Conservation (phyloP, 2,888 invertebrate genomes). For the Pollenia amentaria region DNA sequence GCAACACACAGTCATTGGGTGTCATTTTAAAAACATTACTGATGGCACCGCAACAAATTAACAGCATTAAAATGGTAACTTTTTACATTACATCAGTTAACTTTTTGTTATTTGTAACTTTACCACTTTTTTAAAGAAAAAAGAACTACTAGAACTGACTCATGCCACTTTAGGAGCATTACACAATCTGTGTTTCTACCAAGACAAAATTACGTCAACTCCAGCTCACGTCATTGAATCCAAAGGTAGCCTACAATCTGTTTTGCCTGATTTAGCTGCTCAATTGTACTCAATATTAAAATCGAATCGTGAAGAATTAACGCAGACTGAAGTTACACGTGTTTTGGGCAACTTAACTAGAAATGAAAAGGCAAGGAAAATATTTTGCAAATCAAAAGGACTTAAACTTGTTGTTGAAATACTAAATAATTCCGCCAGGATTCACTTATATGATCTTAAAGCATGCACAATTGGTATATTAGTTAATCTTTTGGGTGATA, state of each 20-base stretch:
- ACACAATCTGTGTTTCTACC: constrained; percentile 93
- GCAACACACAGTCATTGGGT: constrained; percentile 83
- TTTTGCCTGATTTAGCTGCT: constrained; percentile 80
- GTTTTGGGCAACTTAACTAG: constrained; percentile 94
- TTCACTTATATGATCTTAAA: constrained; percentile 87
- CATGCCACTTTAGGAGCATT: constrained; percentile 92
- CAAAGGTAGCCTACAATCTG: constrained; percentile 80
- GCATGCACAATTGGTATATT: constrained; percentile 92
- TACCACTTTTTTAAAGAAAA: constrained; percentile 77
- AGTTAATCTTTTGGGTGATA: constrained; percentile 90
- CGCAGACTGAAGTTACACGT: constrained; percentile 89
- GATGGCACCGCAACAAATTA: constrained; percentile 73
- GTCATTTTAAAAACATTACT: constrained; percentile 84
- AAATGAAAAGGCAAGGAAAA: constrained; percentile 87
- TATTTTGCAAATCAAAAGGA: constrained; percentile 89
- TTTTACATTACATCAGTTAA: not conserved
- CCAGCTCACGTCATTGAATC: constrained; percentile 73
- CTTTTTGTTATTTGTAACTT: not conserved
- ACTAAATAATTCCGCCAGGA: constrained; percentile 72
- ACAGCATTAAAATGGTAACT: constrained; percentile 76
- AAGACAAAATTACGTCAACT: constrained; percentile 85
- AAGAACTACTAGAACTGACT: constrained; percentile 89
- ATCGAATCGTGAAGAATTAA: constrained; percentile 79
- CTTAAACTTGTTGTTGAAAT: constrained; percentile 86
- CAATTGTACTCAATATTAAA: constrained; percentile 79